These are phyloP conservation scores for Trematomus loennbergii DNA, from an alignment of 2,113 vertebrate genomes.

Conservation along the genomic window DNA sequence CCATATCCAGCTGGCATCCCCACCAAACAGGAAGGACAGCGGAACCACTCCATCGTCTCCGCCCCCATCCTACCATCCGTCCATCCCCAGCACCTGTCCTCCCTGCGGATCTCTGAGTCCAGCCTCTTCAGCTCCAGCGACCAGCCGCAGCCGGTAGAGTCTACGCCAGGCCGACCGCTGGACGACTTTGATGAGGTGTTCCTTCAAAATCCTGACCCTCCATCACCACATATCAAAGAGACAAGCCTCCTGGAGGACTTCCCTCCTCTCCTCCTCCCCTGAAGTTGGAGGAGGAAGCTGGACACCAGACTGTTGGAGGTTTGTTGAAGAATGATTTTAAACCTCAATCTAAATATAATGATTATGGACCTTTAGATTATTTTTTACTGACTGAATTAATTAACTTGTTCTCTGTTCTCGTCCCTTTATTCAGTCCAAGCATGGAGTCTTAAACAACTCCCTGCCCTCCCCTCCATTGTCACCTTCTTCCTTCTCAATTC, in stretches of 20 bases:
- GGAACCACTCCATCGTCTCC: not conserved
- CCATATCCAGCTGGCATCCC: not conserved
- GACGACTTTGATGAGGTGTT: conserved; percentile 90
- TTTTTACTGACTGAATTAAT: too few relatives aligned
- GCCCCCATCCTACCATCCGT: conserved; percentile 34
- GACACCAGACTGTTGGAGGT: conserved; percentile 40
- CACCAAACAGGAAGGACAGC: conserved; percentile 33
- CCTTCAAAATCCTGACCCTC: conserved; percentile 67
- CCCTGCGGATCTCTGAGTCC: conserved; percentile 89
- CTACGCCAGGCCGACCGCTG: rapidly evolving
- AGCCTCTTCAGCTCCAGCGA: conserved; percentile 59
- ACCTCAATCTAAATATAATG: not conserved
- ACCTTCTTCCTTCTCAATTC: conserved; percentile 3
- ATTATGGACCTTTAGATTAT: not conserved
- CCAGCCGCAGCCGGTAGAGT: conserved; percentile 54
- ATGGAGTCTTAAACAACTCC: not conserved
- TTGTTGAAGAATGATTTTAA: not conserved
- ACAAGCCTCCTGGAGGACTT: conserved; percentile 78
- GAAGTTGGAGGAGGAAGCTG: conserved; percentile 31
- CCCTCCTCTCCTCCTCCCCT: conserved; percentile 64
- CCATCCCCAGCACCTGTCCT: conserved; percentile 61
- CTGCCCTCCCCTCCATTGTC: conserved; percentile 2
- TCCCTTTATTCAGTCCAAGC: not conserved
- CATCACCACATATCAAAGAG: conserved; percentile 64
- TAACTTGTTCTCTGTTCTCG: not conserved